A percentile compares a stretch with the other conserved stretches of the same genome.
Conservation (phyloP, 2,888 invertebrate genomes). For the Chelonus formosanus region DNA sequence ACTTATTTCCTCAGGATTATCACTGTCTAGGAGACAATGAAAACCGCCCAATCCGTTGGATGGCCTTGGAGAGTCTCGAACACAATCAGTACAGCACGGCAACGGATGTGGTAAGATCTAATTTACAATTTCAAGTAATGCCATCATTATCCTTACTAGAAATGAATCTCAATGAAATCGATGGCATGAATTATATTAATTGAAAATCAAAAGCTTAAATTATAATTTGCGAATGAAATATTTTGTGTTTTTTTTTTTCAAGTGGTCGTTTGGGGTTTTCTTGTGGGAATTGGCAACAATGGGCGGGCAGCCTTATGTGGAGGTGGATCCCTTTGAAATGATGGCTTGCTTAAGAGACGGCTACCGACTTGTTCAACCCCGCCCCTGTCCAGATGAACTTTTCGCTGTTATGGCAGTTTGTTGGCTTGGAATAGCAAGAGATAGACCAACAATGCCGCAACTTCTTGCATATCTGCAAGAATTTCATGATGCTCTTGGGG, state of each 20-base stretch:
- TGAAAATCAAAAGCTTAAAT: no score
- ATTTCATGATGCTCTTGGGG: constrained; percentile 76
- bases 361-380: constrained; percentile 88
- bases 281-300: constrained; percentile 93
- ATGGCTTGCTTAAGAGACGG: constrained; percentile 87
- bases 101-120: constrained; percentile 83
- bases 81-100: constrained; percentile 85
- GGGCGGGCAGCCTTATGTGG: constrained; percentile 88
- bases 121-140: constrained; percentile 11
- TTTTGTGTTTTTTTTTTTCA: constrained; percentile 40
- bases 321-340: constrained; percentile 93
- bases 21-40: constrained; percentile 93
- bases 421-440: constrained; percentile 73
- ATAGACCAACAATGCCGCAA: constrained; percentile 76
- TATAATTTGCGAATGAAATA: background rate
- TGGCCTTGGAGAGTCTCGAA: constrained; percentile 86
- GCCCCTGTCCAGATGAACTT: constrained; percentile 95
- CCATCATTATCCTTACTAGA: background rate
- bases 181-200: no score
- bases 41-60: constrained; percentile 93
- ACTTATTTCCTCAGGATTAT: constrained; percentile 92
- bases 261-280: constrained; percentile 96
- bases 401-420: constrained; percentile 81
- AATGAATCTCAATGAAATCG: background rate
- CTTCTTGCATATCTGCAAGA: constrained; percentile 77